Conservation (phyloP, 1,140 invertebrate species). For the Brachionus rotundiformis region DNA sequence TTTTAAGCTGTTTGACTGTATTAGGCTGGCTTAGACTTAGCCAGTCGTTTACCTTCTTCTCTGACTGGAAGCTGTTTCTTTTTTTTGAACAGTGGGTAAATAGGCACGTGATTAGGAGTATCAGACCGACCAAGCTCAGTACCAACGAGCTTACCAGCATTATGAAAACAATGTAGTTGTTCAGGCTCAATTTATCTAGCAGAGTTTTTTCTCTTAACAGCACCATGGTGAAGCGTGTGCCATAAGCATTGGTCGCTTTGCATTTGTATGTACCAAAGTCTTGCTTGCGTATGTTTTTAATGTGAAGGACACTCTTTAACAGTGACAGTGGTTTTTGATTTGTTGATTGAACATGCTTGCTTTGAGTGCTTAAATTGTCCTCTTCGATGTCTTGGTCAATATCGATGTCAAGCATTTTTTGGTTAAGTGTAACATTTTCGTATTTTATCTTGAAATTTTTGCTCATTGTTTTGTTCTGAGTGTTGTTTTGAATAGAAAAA, state of each 20-base stretch:
- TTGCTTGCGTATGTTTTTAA: slow-evolving; percentile 41
- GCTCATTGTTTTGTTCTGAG: background rate
- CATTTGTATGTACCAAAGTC: slow-evolving; percentile 29
- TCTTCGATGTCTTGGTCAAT: background rate
- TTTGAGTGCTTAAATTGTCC: background rate
- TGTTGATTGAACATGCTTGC: background rate
- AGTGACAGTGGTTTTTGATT: background rate
- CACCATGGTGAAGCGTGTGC: background rate
- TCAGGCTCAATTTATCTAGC: background rate
- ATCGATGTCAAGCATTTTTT: background rate
- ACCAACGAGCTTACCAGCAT: background rate
- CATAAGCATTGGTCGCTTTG: slow-evolving; percentile 14
- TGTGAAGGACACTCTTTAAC: background rate
- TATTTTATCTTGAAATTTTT: slow-evolving; percentile 42
- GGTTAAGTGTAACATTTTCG: slow-evolving; percentile 16
- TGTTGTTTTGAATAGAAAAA: slow-evolving; percentile 6
- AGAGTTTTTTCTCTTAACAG: slow-evolving; percentile 18
- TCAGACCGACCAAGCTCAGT: background rate
- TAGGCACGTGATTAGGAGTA: background rate
- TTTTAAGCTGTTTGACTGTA: slow-evolving; percentile 9
- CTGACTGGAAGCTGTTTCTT: background rate
- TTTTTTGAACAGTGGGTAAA: background rate
- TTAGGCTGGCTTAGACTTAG: background rate
- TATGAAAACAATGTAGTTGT: slow-evolving; percentile 10
- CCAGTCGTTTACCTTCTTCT: slow-evolving; percentile 21